Base-by-base conservation (phyloP, 2,113 vertebrate species). In the Forbesichthys agassizii region DNA sequence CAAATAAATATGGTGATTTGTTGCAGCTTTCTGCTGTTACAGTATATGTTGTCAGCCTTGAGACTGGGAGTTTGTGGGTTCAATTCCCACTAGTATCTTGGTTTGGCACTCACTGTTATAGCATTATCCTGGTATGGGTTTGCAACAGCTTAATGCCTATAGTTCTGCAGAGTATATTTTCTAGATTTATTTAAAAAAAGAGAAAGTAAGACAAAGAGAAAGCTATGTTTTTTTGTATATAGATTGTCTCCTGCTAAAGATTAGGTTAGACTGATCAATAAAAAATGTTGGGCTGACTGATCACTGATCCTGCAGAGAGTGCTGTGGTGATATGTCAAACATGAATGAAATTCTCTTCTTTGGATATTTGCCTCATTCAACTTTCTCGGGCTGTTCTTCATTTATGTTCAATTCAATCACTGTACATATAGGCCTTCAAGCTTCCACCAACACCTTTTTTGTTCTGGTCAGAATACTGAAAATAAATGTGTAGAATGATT, bases 291-390 rank as follows among this genome's bases (percentile, higher is more conserved):
- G 79, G 79, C 77, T 69, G 75, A 77, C 46, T 36, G 49, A 73
- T 48, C 64, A 27, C 60, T 82, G 79, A 76, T 75, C 75, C 74
- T 27, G 27, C 27, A 81, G 67, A 73, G 77, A n/a, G 68, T 61
- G 33, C 70, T 75, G 79, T 66, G 69, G 66, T 79, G 68, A 48
- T 70, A 74, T 75, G 4, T 78, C 57, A 64, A 66, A 76, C 33
- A 79, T 81, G 73, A 75, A 73, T 82, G 58, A 71, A 71, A 70
- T 77, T 74, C 59, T 75, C 47, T 1, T 72, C 33, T 78, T 61
- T 63, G 36, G 64, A 46, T 74, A n/a, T 64, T 77, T 73, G 63
- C 57, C 52, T 69, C 59, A 68, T 74, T 73, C 63, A 58, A 53
- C 16, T 61, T 54, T 46, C 56, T 20, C 51, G 18, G 42, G 49